Evolutionary conservation across 2,113 vertebrate genomes (phyloP).

Genomic region (Pholis gunnellus): DNA sequence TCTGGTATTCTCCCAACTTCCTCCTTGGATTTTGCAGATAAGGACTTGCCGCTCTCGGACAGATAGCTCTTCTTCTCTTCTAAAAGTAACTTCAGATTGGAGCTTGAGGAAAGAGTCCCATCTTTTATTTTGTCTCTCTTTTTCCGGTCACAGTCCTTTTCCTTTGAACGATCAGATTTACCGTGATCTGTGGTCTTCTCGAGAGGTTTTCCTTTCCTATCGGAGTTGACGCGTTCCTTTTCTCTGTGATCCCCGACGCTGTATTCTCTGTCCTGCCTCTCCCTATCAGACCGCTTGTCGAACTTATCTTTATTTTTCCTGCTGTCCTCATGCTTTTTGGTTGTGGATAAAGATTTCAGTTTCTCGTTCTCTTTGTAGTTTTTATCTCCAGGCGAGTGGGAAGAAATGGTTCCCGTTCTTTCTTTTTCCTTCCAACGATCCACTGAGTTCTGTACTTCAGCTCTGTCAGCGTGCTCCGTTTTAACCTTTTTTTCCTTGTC

Average conservation of each 20-base stretch:
- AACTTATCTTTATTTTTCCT: conserved; percentile 92
- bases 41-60: conserved; percentile 85
- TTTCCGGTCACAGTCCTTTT: conserved; percentile 90
- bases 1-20: conserved; percentile 90
- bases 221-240: conserved; percentile 86
- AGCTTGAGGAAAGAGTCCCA: conserved; percentile 76
- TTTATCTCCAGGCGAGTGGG: conserved; percentile 87
- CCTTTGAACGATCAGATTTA: conserved; percentile 90
- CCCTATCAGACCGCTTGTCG: conserved; percentile 92
- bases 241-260: conserved; percentile 86
- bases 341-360: conserved; percentile 80
- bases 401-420: conserved; percentile 61
- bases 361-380: conserved; percentile 93
- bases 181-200: conserved; percentile 88
- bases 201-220: conserved; percentile 88
- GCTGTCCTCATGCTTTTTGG: conserved; percentile 91
- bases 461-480: conserved; percentile 90
- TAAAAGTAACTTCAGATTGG: conserved; percentile 85
- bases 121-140: conserved; percentile 91
- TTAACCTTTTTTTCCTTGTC: conserved; percentile 95
- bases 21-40: conserved; percentile 90
- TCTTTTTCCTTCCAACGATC: conserved; percentile 90
- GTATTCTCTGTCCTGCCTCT: conserved; percentile 89
- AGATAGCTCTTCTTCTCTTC: conserved; percentile 89
- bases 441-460: conserved; percentile 85